Percentiles rank a stretch among this genome's conserved stretches.
Conservation (phyloP, 2,113 vertebrate genomes). For the Lagopus muta region DNA sequence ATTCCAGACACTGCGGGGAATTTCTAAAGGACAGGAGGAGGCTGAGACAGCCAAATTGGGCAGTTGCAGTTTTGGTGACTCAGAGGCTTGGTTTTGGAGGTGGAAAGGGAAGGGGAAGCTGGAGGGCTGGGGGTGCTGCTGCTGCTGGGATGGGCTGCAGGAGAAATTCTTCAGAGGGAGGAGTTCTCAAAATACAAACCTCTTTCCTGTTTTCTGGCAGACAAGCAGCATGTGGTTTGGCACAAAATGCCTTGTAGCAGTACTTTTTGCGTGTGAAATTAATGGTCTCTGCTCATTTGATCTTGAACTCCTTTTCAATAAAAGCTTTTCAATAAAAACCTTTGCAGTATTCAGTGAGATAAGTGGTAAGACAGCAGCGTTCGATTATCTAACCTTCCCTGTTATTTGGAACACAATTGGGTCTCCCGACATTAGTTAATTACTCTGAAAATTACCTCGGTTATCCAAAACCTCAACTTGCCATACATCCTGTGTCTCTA, state of each 20-base stretch:
- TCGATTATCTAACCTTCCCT: constrained; percentile 62
- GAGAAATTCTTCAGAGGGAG: neutral
- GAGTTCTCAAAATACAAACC: neutral
- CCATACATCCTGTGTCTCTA: constrained; percentile 40
- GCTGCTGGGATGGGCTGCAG: neutral
- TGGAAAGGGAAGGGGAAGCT: neutral
- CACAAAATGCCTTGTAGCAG: constrained; percentile 2
- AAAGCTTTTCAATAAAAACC: constrained; percentile 70
- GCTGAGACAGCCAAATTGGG: neutral
- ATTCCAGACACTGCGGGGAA: neutral
- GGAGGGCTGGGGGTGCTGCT: neutral
- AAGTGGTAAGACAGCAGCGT: constrained; percentile 61
- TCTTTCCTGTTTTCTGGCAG: constrained; percentile 20
- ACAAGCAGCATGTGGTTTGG: constrained; percentile 1
- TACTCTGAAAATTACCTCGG: constrained; percentile 70
- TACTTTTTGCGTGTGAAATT: constrained; percentile 25
- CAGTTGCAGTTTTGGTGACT: accelerated
- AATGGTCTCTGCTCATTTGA: constrained; percentile 42
- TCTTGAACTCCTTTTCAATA: constrained; percentile 56
- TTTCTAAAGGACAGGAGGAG: neutral
- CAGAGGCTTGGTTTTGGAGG: neutral
- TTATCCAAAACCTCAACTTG: constrained; percentile 64
- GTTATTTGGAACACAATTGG: constrained; percentile 58
- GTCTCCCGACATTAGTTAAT: constrained; percentile 68
- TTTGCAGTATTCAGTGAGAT: constrained; percentile 53